These are phyloP conservation scores for Mionectes macconnelli DNA, from an alignment of 2,113 vertebrate genomes.

Conservation along the genomic window DNA sequence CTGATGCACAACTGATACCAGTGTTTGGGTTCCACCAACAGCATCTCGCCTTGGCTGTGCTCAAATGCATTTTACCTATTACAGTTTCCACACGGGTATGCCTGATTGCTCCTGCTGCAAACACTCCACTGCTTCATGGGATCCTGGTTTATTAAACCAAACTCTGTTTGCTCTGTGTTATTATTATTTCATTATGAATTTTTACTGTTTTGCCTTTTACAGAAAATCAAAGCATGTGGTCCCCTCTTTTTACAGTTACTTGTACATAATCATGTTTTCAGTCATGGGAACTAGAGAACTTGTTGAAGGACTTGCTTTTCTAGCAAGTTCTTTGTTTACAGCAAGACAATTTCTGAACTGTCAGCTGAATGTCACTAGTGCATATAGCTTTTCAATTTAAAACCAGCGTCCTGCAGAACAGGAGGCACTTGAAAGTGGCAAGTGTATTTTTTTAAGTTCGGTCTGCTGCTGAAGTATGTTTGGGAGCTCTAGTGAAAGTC, in stretches of 20 bases:
- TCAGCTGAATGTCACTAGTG: not conserved
- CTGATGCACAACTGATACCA: rapidly evolving
- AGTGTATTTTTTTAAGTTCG: not conserved
- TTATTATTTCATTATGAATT: not conserved
- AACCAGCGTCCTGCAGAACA: not conserved
- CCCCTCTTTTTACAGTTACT: not conserved
- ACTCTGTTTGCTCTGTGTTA: not conserved
- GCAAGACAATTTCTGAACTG: not conserved
- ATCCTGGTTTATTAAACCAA: not conserved
- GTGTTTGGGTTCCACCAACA: not conserved
- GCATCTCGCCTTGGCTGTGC: not conserved
- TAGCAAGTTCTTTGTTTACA: not conserved
- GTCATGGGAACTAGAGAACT: not conserved
- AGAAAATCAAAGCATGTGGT: not conserved
- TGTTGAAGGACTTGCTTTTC: not conserved
- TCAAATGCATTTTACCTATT: not conserved
- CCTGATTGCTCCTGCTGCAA: not conserved
- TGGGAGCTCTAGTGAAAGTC: not conserved
- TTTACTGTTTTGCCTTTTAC: not conserved
- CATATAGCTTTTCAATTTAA: not conserved
- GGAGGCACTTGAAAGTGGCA: not conserved
- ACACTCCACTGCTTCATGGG: not conserved
- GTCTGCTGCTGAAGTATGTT: not conserved
- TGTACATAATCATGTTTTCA: not conserved
- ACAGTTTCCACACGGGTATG: not conserved